Evolutionary conservation across 2,797 vertebrate species (phyloP), one percentile per base, ranked within the genome.

Genomic region (Micromesistius poutassou): DNA sequence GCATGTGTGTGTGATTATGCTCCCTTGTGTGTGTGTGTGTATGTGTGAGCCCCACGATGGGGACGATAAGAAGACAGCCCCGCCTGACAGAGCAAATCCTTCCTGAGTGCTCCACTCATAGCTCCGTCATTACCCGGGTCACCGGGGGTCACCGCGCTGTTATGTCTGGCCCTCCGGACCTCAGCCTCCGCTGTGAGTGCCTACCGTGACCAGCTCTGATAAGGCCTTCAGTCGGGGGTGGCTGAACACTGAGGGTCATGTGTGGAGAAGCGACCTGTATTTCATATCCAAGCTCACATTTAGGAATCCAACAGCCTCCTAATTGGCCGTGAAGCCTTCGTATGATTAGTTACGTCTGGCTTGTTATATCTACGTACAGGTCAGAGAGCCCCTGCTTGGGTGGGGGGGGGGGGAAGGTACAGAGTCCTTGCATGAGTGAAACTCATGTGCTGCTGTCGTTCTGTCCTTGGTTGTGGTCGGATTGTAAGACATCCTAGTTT

Each of bases 51-150:
- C 30, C 7, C n/a, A 40, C 33, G 78, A 75, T 74, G 75, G 30
- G 75, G 79, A 71, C 66, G 30, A 76, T 72, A 36, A 77, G 46
- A 73, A 84, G 79, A 76, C 75, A 28, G 36, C 79, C 76, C 78
- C n/a, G n/a, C n/a, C 71, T 79, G 81, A 74, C 73, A 71, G 73
- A 79, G 82, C 74, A 85, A 87, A 86, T 85, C 80, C 71, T 31
- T 71, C 19, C 77, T 77, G 81, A 89, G 85, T 88, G 85, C 78
- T 87, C 70, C 72, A 74, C 86, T 83, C 77, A 70, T 73, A 75
- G 78, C 83, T 87, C 86, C 90, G 87, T 89, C 87, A 90, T 91
- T 89, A 87, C 82, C 68, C 71, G 40, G 91, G 87, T 92, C 89
- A 85, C 1, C 66, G 79, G 22, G 71, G 86, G 85, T 87, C 89